phyloP scores from a whole-genome alignment of 2,888 invertebrate genomes.

The Perdita meconis region DNA sequence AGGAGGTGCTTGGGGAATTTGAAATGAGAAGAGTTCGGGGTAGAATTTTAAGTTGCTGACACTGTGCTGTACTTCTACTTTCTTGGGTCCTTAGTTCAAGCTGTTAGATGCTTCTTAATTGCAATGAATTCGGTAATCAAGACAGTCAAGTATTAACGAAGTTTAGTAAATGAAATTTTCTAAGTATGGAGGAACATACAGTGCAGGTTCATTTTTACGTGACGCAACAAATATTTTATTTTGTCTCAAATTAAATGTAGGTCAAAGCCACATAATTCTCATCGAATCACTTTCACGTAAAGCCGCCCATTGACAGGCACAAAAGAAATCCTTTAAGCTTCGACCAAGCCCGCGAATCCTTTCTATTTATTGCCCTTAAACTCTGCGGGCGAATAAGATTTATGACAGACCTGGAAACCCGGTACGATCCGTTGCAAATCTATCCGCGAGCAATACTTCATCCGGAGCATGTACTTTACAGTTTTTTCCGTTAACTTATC shows the following conservation, averaged over 20 bases:
- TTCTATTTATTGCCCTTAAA: constrained; percentile 61
- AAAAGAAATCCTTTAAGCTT: constrained; percentile 49
- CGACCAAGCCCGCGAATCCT: constrained; percentile 37
- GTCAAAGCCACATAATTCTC: neutral
- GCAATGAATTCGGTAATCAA: no score
- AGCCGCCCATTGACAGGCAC: constrained; percentile 15
- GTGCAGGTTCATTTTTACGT: no score
- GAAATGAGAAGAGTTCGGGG: neutral
- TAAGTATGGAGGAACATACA: no score
- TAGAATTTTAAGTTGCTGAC: no score
- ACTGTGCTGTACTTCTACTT: no score
- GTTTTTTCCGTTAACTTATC: constrained; percentile 60
- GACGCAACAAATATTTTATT: neutral
- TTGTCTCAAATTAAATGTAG: constrained; percentile 11
- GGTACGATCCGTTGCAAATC: constrained; percentile 68
- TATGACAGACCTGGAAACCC: constrained; percentile 63
- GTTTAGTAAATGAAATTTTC: no score
- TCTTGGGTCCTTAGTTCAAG: no score
- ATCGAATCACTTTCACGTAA: constrained; percentile 1
- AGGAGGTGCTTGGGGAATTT: neutral
- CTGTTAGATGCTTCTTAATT: no score
- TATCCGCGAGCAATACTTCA: constrained; percentile 67
- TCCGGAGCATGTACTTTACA: constrained; percentile 63
- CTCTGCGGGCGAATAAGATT: constrained; percentile 59
- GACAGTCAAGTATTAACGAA: no score